Evolutionary conservation across 2,797 vertebrate species (phyloP), one percentile per base, ranked within the genome.

Genomic region (Micromesistius poutassou): DNA sequence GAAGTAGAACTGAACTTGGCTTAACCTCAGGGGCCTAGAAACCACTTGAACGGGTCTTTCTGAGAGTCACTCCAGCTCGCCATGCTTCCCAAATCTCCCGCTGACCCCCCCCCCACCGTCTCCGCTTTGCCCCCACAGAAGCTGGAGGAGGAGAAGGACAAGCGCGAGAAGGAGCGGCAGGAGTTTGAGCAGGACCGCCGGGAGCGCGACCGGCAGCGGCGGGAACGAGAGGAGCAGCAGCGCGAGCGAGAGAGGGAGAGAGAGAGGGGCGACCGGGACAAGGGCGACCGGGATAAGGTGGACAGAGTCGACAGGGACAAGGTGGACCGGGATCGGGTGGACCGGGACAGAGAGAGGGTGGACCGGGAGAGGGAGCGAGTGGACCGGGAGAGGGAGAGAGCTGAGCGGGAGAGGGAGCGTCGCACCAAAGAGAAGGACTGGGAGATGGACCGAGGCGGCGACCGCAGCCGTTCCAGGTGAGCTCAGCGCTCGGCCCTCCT

Each of bases 141-240:
- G 97, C 95, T 99, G 87, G 97, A 98, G 92, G 97, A 98, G 91
- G 95, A 97, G 88, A 96, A 96, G 89, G 97, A 99, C 94, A 96
- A 99, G 82, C 94, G 97, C 77, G 97, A 99, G 93, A 96, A 97
- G 79, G 96, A 97, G 33, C 96, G 97, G 76, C 94, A 93, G 84
- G 94, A 95, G 86, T 93, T 94, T 40, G 94, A 95, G 91, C 94
- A 95, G 36, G 97, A 98, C 82, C 80, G 92, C 71, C 93, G 93
- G 87, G 97, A 94, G 35, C 84, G 91, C 25, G 91, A 91, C 75
- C 81, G 91, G 3, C 88, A 90, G 77, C 87, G 93, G 77, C 77
- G 79, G 71, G 89, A 94, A 80, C 88, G 91, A 12, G 91, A 84
- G 77, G 92, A 92, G 79, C 83, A 90, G 4, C 93, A 88, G 74